Evolutionary conservation across 2,888 invertebrate genomes (phyloP).

Genomic region (Idaea biselata): DNA sequence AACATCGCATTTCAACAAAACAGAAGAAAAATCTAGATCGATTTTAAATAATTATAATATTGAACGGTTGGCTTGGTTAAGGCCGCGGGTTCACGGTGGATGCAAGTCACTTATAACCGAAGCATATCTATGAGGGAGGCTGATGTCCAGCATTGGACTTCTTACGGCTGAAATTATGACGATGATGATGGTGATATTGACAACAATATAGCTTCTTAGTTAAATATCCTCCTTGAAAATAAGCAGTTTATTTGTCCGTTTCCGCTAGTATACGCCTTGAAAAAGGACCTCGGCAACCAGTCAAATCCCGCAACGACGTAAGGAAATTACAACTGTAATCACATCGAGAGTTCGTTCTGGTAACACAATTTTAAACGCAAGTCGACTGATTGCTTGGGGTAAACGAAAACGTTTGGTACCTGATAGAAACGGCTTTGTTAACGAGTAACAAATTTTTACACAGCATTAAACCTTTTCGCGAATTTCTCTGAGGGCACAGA

Average conservation of each 20-base stretch:
- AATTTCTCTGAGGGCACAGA: constrained; percentile 25
- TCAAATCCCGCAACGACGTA: constrained; percentile 33
- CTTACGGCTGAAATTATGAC: too few species aligned
- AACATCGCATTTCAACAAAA: too few species aligned
- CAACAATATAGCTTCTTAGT: constrained; percentile 1
- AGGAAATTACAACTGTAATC: constrained; percentile 50
- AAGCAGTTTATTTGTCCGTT: not conserved
- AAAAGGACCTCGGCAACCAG: constrained; percentile 33
- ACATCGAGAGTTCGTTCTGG: constrained; percentile 30
- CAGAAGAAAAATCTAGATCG: too few species aligned
- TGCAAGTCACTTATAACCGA: too few species aligned
- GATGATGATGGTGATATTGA: too few species aligned
- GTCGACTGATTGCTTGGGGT: constrained; percentile 35
- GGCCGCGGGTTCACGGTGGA: too few species aligned
- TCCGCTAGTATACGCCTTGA: constrained; percentile 18
- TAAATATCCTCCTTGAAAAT: not conserved
- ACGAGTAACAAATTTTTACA: constrained; percentile 22
- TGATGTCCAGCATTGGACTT: too few species aligned
- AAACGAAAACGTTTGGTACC: constrained; percentile 27
- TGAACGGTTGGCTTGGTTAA: too few species aligned
- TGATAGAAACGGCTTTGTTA: constrained; percentile 31
- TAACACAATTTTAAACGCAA: constrained; percentile 41
- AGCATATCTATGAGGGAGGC: too few species aligned
- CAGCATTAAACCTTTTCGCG: constrained; percentile 21
- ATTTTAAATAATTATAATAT: too few species aligned